Evolutionary conservation across 2,888 invertebrate genomes (phyloP).

Genomic region (Plebejus anna): DNA sequence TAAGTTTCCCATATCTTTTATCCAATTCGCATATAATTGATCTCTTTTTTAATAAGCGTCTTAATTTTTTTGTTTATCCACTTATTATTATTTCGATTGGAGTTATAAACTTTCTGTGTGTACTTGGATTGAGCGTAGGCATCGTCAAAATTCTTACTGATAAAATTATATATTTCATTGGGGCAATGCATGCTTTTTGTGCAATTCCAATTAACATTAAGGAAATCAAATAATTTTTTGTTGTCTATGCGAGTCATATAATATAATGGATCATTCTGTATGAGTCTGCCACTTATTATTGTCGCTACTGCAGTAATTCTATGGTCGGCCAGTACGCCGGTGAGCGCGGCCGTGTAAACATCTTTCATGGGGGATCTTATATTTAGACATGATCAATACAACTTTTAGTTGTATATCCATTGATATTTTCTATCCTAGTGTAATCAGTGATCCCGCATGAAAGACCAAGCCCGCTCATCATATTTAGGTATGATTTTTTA

Average conservation of each 20-base stretch:
- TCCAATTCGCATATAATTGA: neutral
- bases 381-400: slow-evolving; percentile 2
- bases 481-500: slow-evolving; percentile 25
- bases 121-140: too few relatives aligned
- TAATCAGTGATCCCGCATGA: slow-evolving; percentile 28
- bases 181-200: too few relatives aligned
- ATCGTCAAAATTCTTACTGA: too few relatives aligned
- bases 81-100: neutral
- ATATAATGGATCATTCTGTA: neutral
- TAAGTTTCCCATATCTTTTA: neutral
- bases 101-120: too few relatives aligned
- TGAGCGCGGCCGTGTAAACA: neutral
- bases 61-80: neutral
- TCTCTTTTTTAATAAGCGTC: neutral
- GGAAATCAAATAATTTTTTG: neutral
- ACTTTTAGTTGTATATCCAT: slow-evolving; percentile 2
- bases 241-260: neutral
- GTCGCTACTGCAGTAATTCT: slow-evolving; percentile 11
- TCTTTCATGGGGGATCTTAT: neutral
- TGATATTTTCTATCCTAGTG: slow-evolving; percentile 27
- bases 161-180: too few relatives aligned
- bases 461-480: slow-evolving; percentile 22
- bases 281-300: neutral
- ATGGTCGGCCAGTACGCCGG: neutral
- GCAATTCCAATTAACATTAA: too few relatives aligned